phyloP scores from a whole-genome alignment of 2,797 vertebrate genomes.

The Toxotes lorentzi region DNA sequence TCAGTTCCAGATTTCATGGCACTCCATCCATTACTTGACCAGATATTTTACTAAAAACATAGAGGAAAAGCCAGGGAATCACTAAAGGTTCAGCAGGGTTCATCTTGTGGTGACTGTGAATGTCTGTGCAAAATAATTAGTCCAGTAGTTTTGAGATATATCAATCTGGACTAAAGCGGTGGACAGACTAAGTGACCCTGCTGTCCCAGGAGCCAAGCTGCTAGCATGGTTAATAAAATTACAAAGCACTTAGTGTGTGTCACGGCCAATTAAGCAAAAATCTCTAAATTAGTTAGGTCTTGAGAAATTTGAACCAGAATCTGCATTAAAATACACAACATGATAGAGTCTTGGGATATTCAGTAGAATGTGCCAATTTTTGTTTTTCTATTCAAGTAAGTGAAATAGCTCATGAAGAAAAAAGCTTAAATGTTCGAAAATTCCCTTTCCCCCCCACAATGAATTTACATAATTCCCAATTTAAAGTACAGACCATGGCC shows the following conservation, averaged over 20 bases:
- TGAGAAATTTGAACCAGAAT: neutral
- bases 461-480: neutral
- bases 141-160: neutral
- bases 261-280: neutral
- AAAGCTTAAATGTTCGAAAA: neutral
- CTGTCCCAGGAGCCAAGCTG: neutral
- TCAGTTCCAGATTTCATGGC: neutral
- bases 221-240: neutral
- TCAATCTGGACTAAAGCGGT: neutral
- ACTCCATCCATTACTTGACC: neutral
- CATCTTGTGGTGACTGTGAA: neutral
- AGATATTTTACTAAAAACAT: neutral
- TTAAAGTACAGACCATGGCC: neutral
- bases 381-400: neutral
- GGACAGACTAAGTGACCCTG: neutral
- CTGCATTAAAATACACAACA: conserved; percentile 2
- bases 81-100: neutral
- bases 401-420: neutral
- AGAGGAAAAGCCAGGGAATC: neutral
- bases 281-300: neutral
- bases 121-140: too few relatives aligned
- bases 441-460: too few relatives aligned
- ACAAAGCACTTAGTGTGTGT: neutral
- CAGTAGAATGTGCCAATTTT: neutral
- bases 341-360: neutral